Percentiles rank a stretch among this genome's conserved stretches.
Conservation (phyloP, 2,113 vertebrate species). For the Nothocercus nigrocapillus region DNA sequence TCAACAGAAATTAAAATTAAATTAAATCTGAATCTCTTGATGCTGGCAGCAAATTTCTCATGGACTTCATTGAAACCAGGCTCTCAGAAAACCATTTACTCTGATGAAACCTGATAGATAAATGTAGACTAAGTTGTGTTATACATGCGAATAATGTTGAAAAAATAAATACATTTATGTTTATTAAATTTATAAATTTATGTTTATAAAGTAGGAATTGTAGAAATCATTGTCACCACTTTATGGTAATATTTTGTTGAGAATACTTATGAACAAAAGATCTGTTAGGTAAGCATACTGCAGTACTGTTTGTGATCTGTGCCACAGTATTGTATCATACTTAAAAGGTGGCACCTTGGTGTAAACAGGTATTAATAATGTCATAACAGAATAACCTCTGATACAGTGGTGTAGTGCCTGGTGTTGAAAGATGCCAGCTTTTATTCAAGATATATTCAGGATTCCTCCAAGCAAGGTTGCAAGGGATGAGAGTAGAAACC, state of each 20-base stretch:
- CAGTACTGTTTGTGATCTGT: background rate
- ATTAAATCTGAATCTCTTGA: background rate
- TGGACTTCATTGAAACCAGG: background rate
- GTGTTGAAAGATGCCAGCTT: background rate
- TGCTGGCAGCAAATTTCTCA: background rate
- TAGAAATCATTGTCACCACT: background rate
- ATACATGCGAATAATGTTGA: background rate
- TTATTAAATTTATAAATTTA: too few species aligned
- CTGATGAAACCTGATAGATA: background rate
- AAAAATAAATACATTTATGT: background rate
- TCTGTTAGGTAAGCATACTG: background rate
- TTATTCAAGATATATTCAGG: background rate
- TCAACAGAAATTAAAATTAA: background rate
- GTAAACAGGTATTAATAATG: background rate
- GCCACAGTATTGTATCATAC: background rate
- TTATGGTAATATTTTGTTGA: background rate
- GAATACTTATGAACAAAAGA: background rate
- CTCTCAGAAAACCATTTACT: background rate
- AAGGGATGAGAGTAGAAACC: background rate
- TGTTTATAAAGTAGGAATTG: background rate
- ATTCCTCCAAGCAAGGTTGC: background rate
- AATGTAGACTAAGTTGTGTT: background rate
- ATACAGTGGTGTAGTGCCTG: background rate
- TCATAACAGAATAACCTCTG: background rate
- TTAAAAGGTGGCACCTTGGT: background rate